Base-by-base conservation (phyloP, 2,797 vertebrate species). In the Potorous gilbertii region DNA sequence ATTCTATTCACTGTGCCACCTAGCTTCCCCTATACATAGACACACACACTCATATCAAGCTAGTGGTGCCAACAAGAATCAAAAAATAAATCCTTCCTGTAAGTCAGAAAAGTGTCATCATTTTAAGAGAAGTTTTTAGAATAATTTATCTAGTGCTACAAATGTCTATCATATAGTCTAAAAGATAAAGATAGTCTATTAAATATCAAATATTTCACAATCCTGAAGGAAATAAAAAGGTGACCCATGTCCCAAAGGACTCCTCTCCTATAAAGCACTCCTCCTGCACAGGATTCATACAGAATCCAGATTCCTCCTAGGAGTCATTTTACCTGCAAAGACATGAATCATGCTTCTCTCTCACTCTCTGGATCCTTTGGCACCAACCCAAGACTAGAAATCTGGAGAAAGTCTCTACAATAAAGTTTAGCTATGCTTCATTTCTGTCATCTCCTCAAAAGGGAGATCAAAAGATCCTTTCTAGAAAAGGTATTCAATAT, bases 21-120 rank as follows among this genome's bases (percentile, higher is more conserved):
- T 74, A 74, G n/a, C 16, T 74, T 24, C 16, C n/a, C n/a, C n/a
- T 8, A 18, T 40, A 74, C 74, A 27, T n/a, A 81, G 40, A 46
- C 3, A 46, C 40, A 27, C 10, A 46, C 21, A 81, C 74, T 81
- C 9, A 24, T n/a, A 81, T 81, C 74, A 81, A 81, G 18, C 21
- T 81, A 81, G 18, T 6, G 21, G 92, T 66, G 95, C 92, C 92
- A 97, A 93, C 92, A 93, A 66, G 10, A 89, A 92, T 95, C 74
- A 8, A 89, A 91, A 93, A 56, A 92, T 74, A 95, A 94, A 97
- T 92, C 74, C n/a, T 95, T 91, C 94, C 52, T 91, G 59, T 93
- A 96, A 96, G 94, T 95, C 92, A 95, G 94, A 96, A 91, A 89
- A 91, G n/a, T 66, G 4, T 54, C 66, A 57, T 92, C 91, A 96